Conservation (phyloP, 1,140 invertebrate genomes). For the Drosophila funebris region DNA sequence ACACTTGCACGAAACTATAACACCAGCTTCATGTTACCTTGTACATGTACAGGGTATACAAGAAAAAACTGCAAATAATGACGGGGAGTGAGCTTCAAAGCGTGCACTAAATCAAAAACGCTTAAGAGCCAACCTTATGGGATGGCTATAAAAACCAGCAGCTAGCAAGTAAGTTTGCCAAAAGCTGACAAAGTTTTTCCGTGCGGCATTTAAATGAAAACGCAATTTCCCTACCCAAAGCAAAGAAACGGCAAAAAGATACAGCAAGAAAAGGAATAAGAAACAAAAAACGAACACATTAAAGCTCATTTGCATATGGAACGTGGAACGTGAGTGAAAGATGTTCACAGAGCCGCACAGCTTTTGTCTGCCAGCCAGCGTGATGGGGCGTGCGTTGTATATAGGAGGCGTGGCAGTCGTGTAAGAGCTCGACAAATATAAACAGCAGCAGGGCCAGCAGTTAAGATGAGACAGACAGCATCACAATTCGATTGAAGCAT, state of each 20-base stretch:
- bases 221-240: slow-evolving; percentile 52
- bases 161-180: slow-evolving; percentile 52
- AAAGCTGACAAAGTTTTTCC: slow-evolving; percentile 65
- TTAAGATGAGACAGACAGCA: slow-evolving; percentile 1
- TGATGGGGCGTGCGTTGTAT: neutral
- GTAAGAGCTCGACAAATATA: slow-evolving; percentile 68
- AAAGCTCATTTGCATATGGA: slow-evolving; percentile 77
- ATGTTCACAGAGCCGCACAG: slow-evolving; percentile 12
- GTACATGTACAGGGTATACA: slow-evolving; percentile 6
- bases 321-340: slow-evolving; percentile 46
- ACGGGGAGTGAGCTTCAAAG: slow-evolving; percentile 34
- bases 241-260: slow-evolving; percentile 3
- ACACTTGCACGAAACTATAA: no score
- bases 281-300: slow-evolving; percentile 48
- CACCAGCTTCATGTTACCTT: neutral
- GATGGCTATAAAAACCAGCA: slow-evolving; percentile 39
- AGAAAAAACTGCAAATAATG: slow-evolving; percentile 44
- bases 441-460: slow-evolving; percentile 27
- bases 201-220: slow-evolving; percentile 76
- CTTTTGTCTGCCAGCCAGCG: slow-evolving; percentile 35
- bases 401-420: neutral
- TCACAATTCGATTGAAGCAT: slow-evolving; percentile 39
- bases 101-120: slow-evolving; percentile 51
- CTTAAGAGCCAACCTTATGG: slow-evolving; percentile 31
- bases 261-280: slow-evolving; percentile 16